These are phyloP conservation scores for Branchellion lobata DNA, from an alignment of 2,888 invertebrate species.

Conservation along the genomic window DNA sequence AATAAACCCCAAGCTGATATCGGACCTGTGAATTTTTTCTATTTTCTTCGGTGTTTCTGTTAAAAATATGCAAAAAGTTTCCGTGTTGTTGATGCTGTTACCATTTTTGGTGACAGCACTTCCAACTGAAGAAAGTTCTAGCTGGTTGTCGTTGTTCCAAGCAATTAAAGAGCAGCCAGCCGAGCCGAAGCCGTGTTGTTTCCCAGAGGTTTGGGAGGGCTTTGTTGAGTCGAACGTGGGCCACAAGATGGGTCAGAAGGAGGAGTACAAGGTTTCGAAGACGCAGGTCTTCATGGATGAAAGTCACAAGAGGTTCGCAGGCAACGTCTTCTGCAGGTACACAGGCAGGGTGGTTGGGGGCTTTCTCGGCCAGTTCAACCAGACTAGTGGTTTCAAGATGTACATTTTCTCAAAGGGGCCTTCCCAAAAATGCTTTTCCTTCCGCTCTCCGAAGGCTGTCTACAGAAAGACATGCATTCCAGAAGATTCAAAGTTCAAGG, in stretches of 20 bases:
- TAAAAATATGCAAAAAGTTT: background rate
- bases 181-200: slow-evolving; percentile 36
- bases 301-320: slow-evolving; percentile 25
- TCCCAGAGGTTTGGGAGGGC: slow-evolving; percentile 38
- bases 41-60: background rate
- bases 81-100: background rate
- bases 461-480: slow-evolving; percentile 31
- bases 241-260: background rate
- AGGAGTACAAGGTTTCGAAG: background rate
- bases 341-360: background rate
- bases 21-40: background rate
- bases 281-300: slow-evolving; percentile 30
- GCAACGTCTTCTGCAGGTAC: background rate
- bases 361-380: slow-evolving; percentile 13
- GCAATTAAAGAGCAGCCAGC: background rate
- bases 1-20: background rate
- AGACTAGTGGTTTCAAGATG: slow-evolving; percentile 27
- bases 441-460: background rate
- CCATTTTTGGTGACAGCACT: background rate
- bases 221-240: background rate
- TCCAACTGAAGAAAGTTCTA: background rate
- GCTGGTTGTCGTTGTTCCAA: background rate
- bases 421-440: slow-evolving; percentile 24
- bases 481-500: slow-evolving; percentile 19
- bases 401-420: background rate